phyloP scores from a whole-genome alignment of 2,113 vertebrate genomes.

The Campylomormyrus numenius region DNA sequence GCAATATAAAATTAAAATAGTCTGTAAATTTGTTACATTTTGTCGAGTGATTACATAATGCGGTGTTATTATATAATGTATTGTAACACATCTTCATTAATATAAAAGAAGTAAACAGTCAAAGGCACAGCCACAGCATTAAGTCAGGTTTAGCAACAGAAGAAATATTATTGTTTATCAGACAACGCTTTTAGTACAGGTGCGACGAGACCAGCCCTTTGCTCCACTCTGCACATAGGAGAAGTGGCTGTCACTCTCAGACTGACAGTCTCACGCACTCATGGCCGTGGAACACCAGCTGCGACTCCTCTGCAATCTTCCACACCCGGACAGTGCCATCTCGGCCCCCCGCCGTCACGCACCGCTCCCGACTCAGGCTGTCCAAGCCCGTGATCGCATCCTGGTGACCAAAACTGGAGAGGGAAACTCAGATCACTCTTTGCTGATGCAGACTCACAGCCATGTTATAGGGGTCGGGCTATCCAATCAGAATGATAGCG shows the following conservation, averaged over 20 bases:
- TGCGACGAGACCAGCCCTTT: background rate
- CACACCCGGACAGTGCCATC: constrained; percentile 84
- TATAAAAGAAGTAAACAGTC: background rate
- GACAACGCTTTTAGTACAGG: background rate
- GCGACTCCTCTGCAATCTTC: constrained; percentile 93
- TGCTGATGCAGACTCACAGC: background rate
- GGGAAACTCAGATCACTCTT: background rate
- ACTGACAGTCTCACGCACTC: constrained; percentile 64
- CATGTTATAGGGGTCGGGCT: background rate
- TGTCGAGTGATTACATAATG: too few species aligned
- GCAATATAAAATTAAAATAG: too few species aligned
- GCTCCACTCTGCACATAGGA: background rate
- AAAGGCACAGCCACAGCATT: background rate
- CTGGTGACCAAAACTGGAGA: constrained; percentile 83
- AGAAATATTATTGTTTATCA: background rate
- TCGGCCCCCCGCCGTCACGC: constrained; percentile 83
- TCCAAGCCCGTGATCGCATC: constrained; percentile 82
- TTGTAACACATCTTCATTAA: background rate
- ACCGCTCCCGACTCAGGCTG: constrained; percentile 83
- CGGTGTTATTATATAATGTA: too few species aligned
- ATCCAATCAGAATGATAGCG: background rate
- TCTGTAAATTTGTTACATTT: too few species aligned
- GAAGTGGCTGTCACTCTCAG: background rate
- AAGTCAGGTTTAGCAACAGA: background rate
- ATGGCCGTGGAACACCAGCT: constrained; percentile 88